These are phyloP conservation scores for Beris morrisii DNA, from an alignment of 2,888 invertebrate species.

Conservation along the genomic window DNA sequence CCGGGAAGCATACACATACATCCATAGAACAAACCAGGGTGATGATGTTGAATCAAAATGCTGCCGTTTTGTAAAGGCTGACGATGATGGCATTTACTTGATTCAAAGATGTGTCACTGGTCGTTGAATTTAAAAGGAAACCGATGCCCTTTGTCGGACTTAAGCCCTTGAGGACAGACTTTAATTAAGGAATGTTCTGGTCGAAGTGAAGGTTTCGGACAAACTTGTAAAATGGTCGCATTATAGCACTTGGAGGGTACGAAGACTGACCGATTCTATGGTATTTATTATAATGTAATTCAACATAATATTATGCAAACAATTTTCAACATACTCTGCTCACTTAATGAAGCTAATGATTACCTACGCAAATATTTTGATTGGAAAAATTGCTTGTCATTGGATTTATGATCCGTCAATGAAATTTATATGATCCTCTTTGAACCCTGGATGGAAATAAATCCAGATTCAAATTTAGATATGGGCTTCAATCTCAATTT, in stretches of 20 bases:
- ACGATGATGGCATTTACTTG: slow-evolving; percentile 29
- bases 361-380: too few species aligned
- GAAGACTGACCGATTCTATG: slow-evolving; percentile 17
- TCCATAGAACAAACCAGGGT: too few species aligned
- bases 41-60: slow-evolving; percentile 28
- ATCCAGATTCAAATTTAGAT: too few species aligned
- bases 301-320: slow-evolving; percentile 18
- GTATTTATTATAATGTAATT: slow-evolving; percentile 15
- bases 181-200: slow-evolving; percentile 28
- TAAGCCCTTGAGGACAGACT: slow-evolving; percentile 14
- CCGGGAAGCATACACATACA: too few species aligned
- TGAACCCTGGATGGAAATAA: too few species aligned
- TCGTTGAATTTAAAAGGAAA: slow-evolving; percentile 31
- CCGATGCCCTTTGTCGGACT: slow-evolving; percentile 32
- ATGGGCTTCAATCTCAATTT: too few species aligned
- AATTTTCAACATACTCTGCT: slow-evolving; percentile 10
- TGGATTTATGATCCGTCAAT: too few species aligned
- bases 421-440: too few species aligned
- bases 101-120: slow-evolving; percentile 30
- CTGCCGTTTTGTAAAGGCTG: slow-evolving; percentile 24
- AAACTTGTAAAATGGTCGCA: neutral
- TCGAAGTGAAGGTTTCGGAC: slow-evolving; percentile 1
- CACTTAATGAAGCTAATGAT: too few species aligned
- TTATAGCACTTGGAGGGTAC: neutral
- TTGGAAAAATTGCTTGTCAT: too few species aligned